Conservation (phyloP, 2,797 vertebrate genomes). For the Microctenopoma steveboyesi region DNA sequence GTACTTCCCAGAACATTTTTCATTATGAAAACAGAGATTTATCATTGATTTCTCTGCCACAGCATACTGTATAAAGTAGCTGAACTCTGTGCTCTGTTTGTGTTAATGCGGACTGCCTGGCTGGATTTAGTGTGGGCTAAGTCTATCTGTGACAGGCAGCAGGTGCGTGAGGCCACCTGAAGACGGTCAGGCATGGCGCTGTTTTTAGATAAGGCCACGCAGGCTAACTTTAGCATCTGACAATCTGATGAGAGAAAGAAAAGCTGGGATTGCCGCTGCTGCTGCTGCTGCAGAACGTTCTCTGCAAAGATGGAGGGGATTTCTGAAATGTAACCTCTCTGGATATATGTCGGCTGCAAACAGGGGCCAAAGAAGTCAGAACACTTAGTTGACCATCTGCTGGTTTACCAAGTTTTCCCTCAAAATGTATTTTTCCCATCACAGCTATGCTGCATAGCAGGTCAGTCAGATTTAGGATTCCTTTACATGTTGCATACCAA, state of each 20-base stretch:
- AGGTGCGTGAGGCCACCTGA: constrained; percentile 62
- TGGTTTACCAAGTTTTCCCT: constrained; percentile 13
- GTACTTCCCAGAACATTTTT: constrained; percentile 65
- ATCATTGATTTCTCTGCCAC: constrained; percentile 56
- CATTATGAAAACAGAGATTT: constrained; percentile 60
- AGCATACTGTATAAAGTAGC: constrained; percentile 33
- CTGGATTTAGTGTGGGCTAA: constrained; percentile 53
- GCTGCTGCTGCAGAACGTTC: constrained; percentile 44
- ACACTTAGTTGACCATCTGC: constrained; percentile 34
- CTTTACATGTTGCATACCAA: too few relatives aligned
- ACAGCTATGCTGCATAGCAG: constrained; percentile 20
- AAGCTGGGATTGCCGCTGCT: constrained; percentile 39
- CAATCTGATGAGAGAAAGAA: constrained; percentile 22
- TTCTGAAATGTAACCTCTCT: constrained; percentile 34
- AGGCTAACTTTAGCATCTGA: constrained; percentile 68
- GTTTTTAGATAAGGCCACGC: constrained; percentile 68
- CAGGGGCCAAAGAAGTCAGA: constrained; percentile 30
- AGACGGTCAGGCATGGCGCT: constrained; percentile 67
- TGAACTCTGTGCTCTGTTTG: constrained; percentile 49
- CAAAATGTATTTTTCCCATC: constrained; percentile 24
- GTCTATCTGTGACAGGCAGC: constrained; percentile 79
- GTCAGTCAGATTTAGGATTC: neutral
- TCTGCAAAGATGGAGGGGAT: constrained; percentile 49
- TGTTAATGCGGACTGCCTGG: constrained; percentile 46
- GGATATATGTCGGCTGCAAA: constrained; percentile 42